Evolutionary conservation across 2,888 invertebrate genomes (phyloP).

Genomic region (Troglohyphantes excavatus): DNA sequence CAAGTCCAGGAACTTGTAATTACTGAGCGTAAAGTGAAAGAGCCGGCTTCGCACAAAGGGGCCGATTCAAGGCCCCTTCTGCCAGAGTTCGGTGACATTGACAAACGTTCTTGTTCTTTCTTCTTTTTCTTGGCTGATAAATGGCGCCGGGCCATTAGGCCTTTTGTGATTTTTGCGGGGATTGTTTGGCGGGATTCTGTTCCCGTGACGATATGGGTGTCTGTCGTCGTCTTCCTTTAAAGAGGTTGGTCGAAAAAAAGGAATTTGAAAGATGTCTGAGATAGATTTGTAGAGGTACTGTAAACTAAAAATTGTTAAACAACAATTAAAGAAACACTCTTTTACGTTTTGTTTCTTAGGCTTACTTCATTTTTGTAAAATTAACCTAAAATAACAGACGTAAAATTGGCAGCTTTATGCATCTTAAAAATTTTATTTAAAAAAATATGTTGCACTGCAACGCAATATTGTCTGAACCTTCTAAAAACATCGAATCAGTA

Average conservation of each 20-base stretch:
- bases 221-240: constrained; percentile 6
- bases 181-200: constrained; percentile 38
- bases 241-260: not conserved
- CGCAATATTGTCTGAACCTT: too few relatives aligned
- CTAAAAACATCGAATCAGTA: too few relatives aligned
- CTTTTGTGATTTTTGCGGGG: constrained; percentile 45
- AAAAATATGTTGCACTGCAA: too few relatives aligned
- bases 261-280: not conserved
- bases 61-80: constrained; percentile 5
- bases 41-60: constrained; percentile 41
- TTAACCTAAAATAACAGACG: too few relatives aligned
- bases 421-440: too few relatives aligned
- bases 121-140: constrained; percentile 32
- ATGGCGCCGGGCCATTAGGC: constrained; percentile 51
- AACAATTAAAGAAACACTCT: too few relatives aligned
- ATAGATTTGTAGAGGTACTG: not conserved
- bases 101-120: constrained; percentile 2
- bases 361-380: too few relatives aligned
- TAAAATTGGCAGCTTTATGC: too few relatives aligned
- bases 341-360: too few relatives aligned
- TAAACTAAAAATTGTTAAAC: not conserved
- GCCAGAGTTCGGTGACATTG: constrained; percentile 39
- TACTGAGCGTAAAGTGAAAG: constrained; percentile 39
- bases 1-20: constrained; percentile 63
- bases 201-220: constrained; percentile 24